Evolutionary conservation across 2,888 invertebrate species (phyloP), one percentile per base, ranked within the genome.

Genomic region (Lamproptera curius): DNA sequence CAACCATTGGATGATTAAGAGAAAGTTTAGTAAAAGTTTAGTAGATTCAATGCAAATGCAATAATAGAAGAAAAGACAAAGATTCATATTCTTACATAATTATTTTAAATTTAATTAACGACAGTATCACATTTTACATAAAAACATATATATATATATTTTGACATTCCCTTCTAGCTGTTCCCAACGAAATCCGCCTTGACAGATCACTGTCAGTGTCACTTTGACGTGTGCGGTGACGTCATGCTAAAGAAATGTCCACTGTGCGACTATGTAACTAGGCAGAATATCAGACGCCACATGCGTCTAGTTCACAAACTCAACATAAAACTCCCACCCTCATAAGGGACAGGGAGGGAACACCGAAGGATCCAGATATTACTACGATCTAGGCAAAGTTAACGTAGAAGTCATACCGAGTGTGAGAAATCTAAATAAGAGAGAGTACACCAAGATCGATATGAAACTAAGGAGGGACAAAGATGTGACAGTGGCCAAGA

Each of bases 401-500:
- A 46, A 67, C 31, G 40, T 83, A 1, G 78, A 84, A 54, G 63
- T 84, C 0, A 81, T 84, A 52, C 85, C 85, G 0, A 82, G 81
- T 13, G 57, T 83, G 0, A 76, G 70, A 13, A 70, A 73, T 11
- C 43, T 85, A 0, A 84, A 85, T 17, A 73, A 70, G 43, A 60
- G 61, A 0, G 82, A 76, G 0, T 62, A 60, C 1, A 56, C 70
- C 11, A 63, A 72, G 23, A 58, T 80, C 0, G 84, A 85, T 46
- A 70, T 58, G 20, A 62, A 53, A 9, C 72, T 69, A 2, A 58
- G 75, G 1, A 61, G 65, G 5, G 37, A 42, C 0, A 73, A 66
- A 28, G 61, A 69, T 1, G 61, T 60, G 26, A 55, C 60, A 0
- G 43, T 82, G 0, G 62, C 68, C 0, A 81, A 67, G 46, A 68